Base-by-base conservation (phyloP, 1,140 invertebrate genomes). In the Tetranychus cinnabarinus region DNA sequence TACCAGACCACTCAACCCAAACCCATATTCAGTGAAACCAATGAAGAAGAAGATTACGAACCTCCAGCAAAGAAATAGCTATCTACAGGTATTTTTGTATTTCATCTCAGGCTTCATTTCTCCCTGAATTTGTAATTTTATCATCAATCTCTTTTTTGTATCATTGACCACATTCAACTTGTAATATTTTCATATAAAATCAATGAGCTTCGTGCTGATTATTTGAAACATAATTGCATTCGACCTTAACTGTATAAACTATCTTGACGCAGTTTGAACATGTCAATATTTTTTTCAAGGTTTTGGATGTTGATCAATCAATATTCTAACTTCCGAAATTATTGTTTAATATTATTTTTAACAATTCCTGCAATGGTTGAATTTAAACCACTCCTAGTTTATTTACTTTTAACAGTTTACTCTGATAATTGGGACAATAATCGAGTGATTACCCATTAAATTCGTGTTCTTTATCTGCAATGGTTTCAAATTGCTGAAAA, bases 1-100 rank as follows among this genome's bases (percentile, higher is more conserved):
- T 95, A 93, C 70, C 79, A 80, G 56, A 84, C 81, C 56, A 74
- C 69, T 13, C 74, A 74, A 62, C 73, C 73, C 8, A 67, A 62
- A 33, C 67, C 73, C 2, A 68, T 73, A 39, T 73, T 73, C 63
- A 69, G 39, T 12, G 62, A 64, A 12, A 56, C 52, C 5, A 63
- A 68, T 35, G 59, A 61, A 54, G 56, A 57, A 10, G 56, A 42
- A 57, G 5, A 47, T 48, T 33, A 59, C 13, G 58, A 59, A 48
- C 58, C 58, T 33, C 31, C 58, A 2, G 15, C 37, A 8, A 59
- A 59, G 34, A 59, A 37, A 48, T 31, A 52, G 2, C 31, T 23
- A 31, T n/a, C 15, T 52, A 8, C 15, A 6, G 5, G 31, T 4
- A 23, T 52, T n/a, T 15, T n/a, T 47, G 3, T 3, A 15, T 47